Percentiles rank a stretch among this genome's conserved stretches.
phyloP scores from a whole-genome alignment of 2,113 vertebrate species.

The Leptocoma aspasia region DNA sequence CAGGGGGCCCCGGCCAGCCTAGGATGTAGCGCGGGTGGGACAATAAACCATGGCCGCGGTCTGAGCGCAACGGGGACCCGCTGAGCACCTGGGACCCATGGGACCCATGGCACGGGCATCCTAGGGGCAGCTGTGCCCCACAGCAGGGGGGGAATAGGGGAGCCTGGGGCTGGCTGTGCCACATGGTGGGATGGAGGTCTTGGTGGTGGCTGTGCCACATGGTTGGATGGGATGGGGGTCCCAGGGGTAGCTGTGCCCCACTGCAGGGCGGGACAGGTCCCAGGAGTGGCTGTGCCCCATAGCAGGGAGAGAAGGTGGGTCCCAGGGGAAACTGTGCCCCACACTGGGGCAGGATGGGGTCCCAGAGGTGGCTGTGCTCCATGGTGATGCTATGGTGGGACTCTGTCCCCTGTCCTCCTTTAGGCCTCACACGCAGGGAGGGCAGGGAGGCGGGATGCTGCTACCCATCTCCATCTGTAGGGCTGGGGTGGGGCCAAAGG shows the following conservation, averaged over 20 bases:
- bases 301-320: neutral
- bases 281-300: neutral
- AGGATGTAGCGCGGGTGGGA: neutral
- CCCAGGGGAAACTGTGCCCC: neutral
- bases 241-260: neutral
- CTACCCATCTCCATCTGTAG: neutral
- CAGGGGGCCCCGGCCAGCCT: neutral
- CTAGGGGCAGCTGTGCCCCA: neutral
- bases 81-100: rapidly evolving
- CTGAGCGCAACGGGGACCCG: neutral
- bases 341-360: too few relatives aligned
- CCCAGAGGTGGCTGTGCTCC: rapidly evolving
- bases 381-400: rapidly evolving
- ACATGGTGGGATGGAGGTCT: rapidly evolving
- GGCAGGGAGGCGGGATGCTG: neutral
- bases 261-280: rapidly evolving
- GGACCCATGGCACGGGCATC: neutral
- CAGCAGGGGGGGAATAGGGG: neutral
- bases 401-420: neutral
- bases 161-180: neutral
- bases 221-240: neutral
- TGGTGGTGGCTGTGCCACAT: neutral
- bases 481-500: neutral
- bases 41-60: neutral
- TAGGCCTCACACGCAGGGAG: neutral